Percentiles rank a stretch among this genome's conserved stretches.
Conservation (phyloP, 2,888 invertebrate species). For the Agriopis leucophaearia region DNA sequence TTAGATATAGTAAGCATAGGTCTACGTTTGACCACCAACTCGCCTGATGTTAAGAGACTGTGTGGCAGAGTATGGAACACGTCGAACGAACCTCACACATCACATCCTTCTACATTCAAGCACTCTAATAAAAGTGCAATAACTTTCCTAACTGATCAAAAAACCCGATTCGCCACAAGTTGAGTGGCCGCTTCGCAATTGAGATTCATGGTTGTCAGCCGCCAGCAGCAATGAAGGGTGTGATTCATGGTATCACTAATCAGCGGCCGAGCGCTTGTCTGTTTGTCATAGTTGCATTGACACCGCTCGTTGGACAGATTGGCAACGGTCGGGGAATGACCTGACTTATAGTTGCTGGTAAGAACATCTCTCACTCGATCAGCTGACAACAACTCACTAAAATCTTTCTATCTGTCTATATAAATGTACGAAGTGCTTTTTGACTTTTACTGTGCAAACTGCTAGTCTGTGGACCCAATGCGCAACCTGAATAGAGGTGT, state of each 20-base stretch:
- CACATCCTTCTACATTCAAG: not conserved
- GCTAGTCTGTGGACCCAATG: too few relatives aligned
- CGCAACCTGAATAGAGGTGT: too few relatives aligned
- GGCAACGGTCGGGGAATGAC: slow-evolving; percentile 13
- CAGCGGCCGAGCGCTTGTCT: slow-evolving; percentile 51
- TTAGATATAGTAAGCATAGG: too few relatives aligned
- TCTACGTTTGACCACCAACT: rapidly evolving
- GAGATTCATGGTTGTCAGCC: slow-evolving; percentile 67
- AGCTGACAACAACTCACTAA: not conserved
- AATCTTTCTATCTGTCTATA: not conserved
- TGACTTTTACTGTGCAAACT: too few relatives aligned
- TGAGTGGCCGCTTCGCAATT: slow-evolving; percentile 57
- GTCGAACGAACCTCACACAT: too few relatives aligned
- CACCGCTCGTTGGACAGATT: slow-evolving; percentile 41
- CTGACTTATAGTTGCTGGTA: not conserved
- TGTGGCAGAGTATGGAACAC: too few relatives aligned
- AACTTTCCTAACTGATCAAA: slow-evolving; percentile 12
- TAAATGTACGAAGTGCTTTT: too few relatives aligned
- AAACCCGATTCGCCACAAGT: slow-evolving; percentile 42
- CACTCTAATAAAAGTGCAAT: not conserved
- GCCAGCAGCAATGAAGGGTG: slow-evolving; percentile 45
- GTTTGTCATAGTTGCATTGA: slow-evolving; percentile 61
- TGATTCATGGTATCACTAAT: slow-evolving; percentile 65
- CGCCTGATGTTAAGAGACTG: too few relatives aligned
- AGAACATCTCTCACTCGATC: not conserved